phyloP scores from a whole-genome alignment of 2,113 vertebrate species.

The Symphodus melops region DNA sequence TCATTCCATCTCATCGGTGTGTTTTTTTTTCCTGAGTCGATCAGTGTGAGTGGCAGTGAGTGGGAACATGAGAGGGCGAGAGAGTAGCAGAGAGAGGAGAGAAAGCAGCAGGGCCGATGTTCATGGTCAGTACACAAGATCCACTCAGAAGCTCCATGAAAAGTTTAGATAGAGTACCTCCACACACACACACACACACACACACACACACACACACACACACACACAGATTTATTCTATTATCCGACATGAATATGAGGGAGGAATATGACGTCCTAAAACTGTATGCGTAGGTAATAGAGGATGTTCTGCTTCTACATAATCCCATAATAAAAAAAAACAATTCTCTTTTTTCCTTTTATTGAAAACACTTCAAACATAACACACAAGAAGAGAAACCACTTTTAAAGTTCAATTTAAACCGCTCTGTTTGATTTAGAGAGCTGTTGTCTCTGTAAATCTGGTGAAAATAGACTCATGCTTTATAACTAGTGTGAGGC shows the following conservation, averaged over 20 bases:
- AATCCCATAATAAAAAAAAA: constrained; percentile 44
- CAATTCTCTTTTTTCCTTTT: constrained; percentile 33
- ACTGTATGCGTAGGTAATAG: constrained; percentile 15
- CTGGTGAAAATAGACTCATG: background rate
- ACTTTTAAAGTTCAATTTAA: constrained; percentile 7
- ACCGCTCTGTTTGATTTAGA: background rate
- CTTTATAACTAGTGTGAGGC: no score
- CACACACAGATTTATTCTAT: constrained; percentile 13
- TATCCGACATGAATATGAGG: constrained; percentile 23
- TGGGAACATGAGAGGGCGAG: constrained; percentile 40
- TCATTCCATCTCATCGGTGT: constrained; percentile 51
- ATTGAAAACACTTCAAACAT: background rate
- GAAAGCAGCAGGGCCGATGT: constrained; percentile 14
- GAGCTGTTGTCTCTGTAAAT: background rate
- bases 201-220: background rate
- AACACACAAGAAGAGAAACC: constrained; percentile 7
- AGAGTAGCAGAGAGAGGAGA: constrained; percentile 21
- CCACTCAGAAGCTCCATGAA: background rate
- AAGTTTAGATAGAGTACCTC: constrained; percentile 32
- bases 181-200: background rate
- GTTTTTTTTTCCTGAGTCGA: constrained; percentile 53
- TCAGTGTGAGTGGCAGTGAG: constrained; percentile 60
- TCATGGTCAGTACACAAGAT: constrained; percentile 26
- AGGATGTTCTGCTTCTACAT: constrained; percentile 40
- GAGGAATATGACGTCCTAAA: constrained; percentile 40